Base-by-base conservation (phyloP, 2,113 vertebrate species). In the Phylloscopus trochiloides region DNA sequence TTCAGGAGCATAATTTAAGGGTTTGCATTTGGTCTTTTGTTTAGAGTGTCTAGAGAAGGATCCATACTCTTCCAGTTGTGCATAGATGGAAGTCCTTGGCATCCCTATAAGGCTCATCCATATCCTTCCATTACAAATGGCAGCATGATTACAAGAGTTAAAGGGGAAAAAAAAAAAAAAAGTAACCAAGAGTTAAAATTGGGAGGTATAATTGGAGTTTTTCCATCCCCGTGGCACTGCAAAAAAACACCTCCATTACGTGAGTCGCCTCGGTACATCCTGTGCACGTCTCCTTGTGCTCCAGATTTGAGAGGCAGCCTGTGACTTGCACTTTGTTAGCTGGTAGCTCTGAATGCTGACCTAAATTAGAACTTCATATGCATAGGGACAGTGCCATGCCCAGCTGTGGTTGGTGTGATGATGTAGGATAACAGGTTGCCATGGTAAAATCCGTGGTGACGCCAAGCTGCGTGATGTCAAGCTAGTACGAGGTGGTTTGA, bases 321-420 rank as follows among this genome's bases (percentile, higher is more conserved):
- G 52, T 42, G 54, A 21, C 57, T 90, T 90, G 63, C 55, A 31
- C 43, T 84, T 95, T 65, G 78, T 70, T 66, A 52, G 36, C 90
- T 92, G 82, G 74, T 89, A 95, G 91, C 22, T 19, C 77, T 79
- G 82, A 94, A 45, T 47, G 29, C 62, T 90, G 92, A 66, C 75
- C 96, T 97, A 98, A 98, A 98, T 98, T 96, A 97, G 97, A 97
- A 90, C 70, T 92, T 97, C 62, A 86, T 89, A 96, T 97, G 97
- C 91, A 95, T 43, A 92, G 83, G 86, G 87, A 96, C 89, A 86
- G 88, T 54, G 61, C 84, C 65, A 72, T 71, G 40, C 94, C 93
- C 68, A 62, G 96, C 84, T 84, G 51, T 61, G 77, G 63, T 86
- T 88, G 63, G 21, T 87, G 73, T 50, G 47, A 76, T 81, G 71